Base-by-base conservation (phyloP, 2,797 vertebrate genomes). In the Moxostoma hubbsi region DNA sequence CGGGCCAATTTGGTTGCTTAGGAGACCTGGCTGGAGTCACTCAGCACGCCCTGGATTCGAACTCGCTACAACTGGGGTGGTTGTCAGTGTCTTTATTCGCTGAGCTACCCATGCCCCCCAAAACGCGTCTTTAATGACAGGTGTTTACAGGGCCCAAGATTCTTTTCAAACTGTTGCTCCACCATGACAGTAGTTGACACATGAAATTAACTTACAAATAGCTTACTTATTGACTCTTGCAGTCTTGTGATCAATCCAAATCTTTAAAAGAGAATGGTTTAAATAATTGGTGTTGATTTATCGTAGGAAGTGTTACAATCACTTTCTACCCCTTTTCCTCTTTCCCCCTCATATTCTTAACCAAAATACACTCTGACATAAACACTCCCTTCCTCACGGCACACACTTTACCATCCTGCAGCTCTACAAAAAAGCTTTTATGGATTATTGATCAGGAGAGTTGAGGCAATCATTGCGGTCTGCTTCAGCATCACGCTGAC, bases 401-500 rank as follows among this genome's bases (percentile, higher is more conserved):
- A 65, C 66, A 51, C 62, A 36, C 58, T 8, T 24, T 85, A 88
- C 87, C 61, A 86, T 80, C 85, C 83, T 71, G 87, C 83, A 85
- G 89, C 89, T 89, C 86, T 82, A 86, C 89, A 79, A 86, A 90
- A 93, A 92, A 91, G 92, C 92, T 90, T 92, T 93, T 92, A 91
- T 91, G 89, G 90, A 88, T 91, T 91, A 93, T 93, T 92, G 92
- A 92, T 93, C 90, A 87, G 86, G 84, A 86, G 90, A 86, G 88
- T 86, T 85, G 88, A 86, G 82, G 58, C 85, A 88, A 93, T 94
- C 92, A 87, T 93, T 94, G 89, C 81, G 16, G 82, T 89, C 88
- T 88, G 89, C 87, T 88, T 87, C 83, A 84, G 89, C 89, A 88
- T 85, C 89, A 80, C 86, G 89, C 86, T 84, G 89, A 88, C 89